Evolutionary conservation across 2,113 vertebrate genomes (phyloP).

Genomic region (Grallaria varia): DNA sequence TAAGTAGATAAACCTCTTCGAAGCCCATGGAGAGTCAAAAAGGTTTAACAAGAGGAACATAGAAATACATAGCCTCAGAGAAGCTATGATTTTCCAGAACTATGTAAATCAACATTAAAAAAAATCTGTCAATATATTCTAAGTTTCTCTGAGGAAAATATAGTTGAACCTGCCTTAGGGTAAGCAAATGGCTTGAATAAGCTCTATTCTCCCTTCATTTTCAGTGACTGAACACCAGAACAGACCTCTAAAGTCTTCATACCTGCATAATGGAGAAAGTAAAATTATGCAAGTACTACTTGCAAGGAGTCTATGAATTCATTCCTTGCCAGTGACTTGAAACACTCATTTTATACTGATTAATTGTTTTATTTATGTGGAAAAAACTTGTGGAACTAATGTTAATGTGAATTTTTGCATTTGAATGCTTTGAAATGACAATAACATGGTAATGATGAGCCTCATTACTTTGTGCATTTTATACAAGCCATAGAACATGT

Average conservation of each 20-base stretch:
- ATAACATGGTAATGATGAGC: conserved; percentile 41
- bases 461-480: conserved; percentile 41
- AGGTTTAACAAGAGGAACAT: background rate
- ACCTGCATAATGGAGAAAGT: background rate
- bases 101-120: background rate
- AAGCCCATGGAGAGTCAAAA: background rate
- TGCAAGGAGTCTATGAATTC: background rate
- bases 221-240: background rate
- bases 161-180: background rate
- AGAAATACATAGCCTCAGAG: background rate
- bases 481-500: conserved; percentile 37
- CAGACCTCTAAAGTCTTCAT: background rate
- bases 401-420: conserved; percentile 62
- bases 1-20: background rate
- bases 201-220: background rate
- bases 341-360: conserved; percentile 62
- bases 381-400: conserved; percentile 71
- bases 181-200: background rate
- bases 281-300: background rate
- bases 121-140: background rate
- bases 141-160: background rate
- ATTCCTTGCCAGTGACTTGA: conserved; percentile 45
- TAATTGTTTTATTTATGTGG: conserved; percentile 67
- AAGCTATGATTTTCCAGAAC: background rate
- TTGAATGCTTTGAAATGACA: conserved; percentile 69